Percentiles rank a stretch among this genome's conserved stretches.
Evolutionary conservation across 2,113 vertebrate species (phyloP).

Genomic region (human): GRCh38 chr4:130088001-130088500

Average conservation of each 20-base stretch:
- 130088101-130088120: constrained; percentile 55
- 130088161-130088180: constrained; percentile 69
- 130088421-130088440: constrained; percentile 62
- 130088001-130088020: constrained; percentile 69
- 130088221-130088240: constrained; percentile 32
- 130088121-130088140: constrained; percentile 72
- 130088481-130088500: constrained; percentile 40
- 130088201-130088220: constrained; percentile 40
- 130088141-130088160: constrained; percentile 74
- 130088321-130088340: constrained; percentile 22
- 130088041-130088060: constrained; percentile 72
- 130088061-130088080: constrained; percentile 64
- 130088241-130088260: constrained; percentile 29
- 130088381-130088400: constrained; percentile 30
- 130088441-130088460: constrained; percentile 56
- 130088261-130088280: constrained; percentile 6
- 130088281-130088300: neutral
- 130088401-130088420: constrained; percentile 67
- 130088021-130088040: constrained; percentile 67
- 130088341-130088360: constrained; percentile 22
- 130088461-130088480: constrained; percentile 54
- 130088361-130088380: neutral
- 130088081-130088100: constrained; percentile 66
- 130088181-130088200: constrained; percentile 46
- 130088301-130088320: neutral